These are phyloP conservation scores for Psophia crepitans DNA, from an alignment of 2,113 vertebrate genomes.

Conservation along the genomic window DNA sequence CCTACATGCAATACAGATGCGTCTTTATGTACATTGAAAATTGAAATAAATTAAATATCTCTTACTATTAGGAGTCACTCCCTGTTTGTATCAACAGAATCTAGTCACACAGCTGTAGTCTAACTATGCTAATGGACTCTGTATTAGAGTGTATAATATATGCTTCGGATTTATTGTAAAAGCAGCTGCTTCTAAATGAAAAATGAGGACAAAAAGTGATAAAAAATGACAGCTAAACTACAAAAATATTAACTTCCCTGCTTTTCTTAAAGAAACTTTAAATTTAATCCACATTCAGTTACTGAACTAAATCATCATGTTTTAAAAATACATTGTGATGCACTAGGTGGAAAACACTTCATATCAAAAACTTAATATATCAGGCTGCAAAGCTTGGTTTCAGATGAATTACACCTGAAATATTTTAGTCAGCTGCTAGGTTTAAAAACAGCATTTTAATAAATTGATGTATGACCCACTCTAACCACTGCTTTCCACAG, in stretches of 20 bases:
- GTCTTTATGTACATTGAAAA: background rate
- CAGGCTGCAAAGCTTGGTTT: background rate
- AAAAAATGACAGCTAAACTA: background rate
- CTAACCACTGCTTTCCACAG: background rate
- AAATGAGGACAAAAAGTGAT: background rate
- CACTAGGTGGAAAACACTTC: slow-evolving; percentile 17
- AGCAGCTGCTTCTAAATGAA: background rate
- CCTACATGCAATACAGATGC: background rate
- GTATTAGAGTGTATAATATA: background rate
- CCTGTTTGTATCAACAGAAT: background rate
- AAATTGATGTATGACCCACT: slow-evolving; percentile 34
- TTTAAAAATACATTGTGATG: slow-evolving; percentile 22
- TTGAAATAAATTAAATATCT: background rate
- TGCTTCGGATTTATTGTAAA: background rate
- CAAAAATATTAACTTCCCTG: background rate
- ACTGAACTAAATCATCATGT: background rate
- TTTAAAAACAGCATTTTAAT: slow-evolving; percentile 47
- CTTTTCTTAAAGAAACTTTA: background rate
- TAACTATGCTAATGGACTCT: background rate
- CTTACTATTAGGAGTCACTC: background rate
- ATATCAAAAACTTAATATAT: slow-evolving; percentile 45
- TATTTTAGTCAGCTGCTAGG: slow-evolving; percentile 46
- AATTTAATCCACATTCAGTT: background rate
- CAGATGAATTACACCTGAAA: slow-evolving; percentile 54
- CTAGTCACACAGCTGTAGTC: background rate